Conservation (phyloP, 2,797 vertebrate genomes). For the Catharus ustulatus region DNA sequence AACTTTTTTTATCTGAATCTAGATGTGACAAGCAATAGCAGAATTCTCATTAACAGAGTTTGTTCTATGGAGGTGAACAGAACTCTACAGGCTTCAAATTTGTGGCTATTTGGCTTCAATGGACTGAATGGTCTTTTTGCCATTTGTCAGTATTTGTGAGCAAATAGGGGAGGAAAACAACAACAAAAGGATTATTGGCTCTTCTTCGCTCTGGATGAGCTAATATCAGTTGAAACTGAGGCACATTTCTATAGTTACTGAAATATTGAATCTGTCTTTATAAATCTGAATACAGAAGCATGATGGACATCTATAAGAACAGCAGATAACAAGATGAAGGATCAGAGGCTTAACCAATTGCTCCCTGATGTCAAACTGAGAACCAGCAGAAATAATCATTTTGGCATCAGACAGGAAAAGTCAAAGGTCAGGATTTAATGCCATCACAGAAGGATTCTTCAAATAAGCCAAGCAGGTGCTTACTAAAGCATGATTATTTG, state of each 20-base stretch:
- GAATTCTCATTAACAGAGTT: not conserved
- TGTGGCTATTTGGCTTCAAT: not conserved
- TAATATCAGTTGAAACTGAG: not conserved
- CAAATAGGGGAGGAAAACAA: fast-evolving
- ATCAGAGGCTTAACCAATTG: constrained; percentile 69
- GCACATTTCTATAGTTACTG: not conserved
- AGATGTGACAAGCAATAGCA: not conserved
- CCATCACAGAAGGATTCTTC: constrained; percentile 42
- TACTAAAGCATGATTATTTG: constrained; percentile 70
- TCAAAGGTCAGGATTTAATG: constrained; percentile 68
- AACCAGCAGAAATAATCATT: constrained; percentile 73
- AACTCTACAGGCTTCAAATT: not conserved
- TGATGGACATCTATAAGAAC: constrained; percentile 20
- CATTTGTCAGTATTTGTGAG: not conserved
- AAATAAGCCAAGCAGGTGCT: constrained; percentile 71
- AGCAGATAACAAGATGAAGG: constrained; percentile 53
- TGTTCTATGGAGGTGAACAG: not conserved
- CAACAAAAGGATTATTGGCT: fast-evolving
- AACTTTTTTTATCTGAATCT: not conserved
- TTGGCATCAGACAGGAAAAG: constrained; percentile 69
- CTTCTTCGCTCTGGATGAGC: not conserved
- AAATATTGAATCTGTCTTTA: constrained; percentile 49
- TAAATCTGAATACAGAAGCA: constrained; percentile 51
- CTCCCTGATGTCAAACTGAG: constrained; percentile 68
- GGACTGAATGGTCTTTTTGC: not conserved